These are phyloP conservation scores for Colossoma macropomum DNA, from an alignment of 2,113 vertebrate genomes.

Conservation along the genomic window DNA sequence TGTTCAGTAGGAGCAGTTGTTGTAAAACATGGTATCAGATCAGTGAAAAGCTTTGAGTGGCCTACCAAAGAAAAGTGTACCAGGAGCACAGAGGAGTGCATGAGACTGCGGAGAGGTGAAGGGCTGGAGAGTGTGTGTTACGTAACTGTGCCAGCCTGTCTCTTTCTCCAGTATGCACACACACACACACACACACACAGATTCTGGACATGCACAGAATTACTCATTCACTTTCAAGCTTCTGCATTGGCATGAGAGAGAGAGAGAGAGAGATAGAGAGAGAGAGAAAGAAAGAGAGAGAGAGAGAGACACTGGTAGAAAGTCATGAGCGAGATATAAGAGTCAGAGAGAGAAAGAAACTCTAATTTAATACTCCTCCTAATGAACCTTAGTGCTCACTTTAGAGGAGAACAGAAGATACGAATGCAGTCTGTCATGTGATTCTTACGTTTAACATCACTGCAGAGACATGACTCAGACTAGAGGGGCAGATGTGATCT, in stretches of 20 bases:
- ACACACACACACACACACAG: neutral
- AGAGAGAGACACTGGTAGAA: neutral
- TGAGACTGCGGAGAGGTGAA: conserved; percentile 14
- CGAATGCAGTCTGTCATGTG: neutral
- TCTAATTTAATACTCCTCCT: conserved; percentile 2
- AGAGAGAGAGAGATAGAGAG: neutral
- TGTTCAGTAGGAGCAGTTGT: neutral
- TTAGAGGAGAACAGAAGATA: neutral
- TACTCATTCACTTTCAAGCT: conserved; percentile 7
- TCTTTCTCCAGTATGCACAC: neutral
- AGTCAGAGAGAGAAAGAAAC: neutral
- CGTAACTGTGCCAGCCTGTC: conserved; percentile 22
- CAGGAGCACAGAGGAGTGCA: neutral
- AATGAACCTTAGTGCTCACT: neutral
- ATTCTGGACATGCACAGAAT: neutral
- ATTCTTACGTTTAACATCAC: neutral
- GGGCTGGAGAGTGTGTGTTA: conserved; percentile 26
- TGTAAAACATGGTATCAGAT: neutral
- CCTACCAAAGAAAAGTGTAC: neutral
- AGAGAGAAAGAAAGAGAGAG: conserved; percentile 1
- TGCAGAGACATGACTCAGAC: neutral
- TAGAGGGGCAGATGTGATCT: neutral
- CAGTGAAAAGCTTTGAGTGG: neutral
- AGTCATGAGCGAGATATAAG: neutral
- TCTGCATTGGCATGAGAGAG: neutral